These are phyloP conservation scores for Eupsilia transversa DNA, from an alignment of 2,888 invertebrate genomes.

Conservation along the genomic window DNA sequence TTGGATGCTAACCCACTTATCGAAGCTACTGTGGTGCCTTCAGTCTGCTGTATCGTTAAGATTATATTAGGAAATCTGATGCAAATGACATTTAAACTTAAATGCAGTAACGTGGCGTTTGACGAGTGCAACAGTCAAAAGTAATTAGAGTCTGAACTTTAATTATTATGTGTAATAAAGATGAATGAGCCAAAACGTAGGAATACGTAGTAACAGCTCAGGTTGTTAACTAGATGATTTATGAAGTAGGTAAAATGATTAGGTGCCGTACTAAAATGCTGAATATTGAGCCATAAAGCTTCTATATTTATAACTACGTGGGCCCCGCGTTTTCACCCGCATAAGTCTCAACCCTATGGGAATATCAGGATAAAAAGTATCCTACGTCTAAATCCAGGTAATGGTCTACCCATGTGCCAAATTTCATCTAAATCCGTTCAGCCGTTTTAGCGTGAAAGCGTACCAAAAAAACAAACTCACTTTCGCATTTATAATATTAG, in stretches of 20 bases:
- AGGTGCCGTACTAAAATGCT: neutral
- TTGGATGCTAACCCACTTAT: constrained; percentile 66
- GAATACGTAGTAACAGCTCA: neutral
- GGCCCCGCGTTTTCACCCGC: no score
- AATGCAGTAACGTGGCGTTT: constrained; percentile 30
- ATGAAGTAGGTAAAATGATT: constrained; percentile 18
- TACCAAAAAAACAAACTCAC: no score
- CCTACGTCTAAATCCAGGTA: no score
- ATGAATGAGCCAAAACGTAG: constrained; percentile 33
- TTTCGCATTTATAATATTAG: no score
- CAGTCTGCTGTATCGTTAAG: constrained; percentile 59
- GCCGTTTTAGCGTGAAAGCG: no score
- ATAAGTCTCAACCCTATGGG: no score
- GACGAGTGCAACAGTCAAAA: constrained; percentile 29
- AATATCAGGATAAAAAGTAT: no score
- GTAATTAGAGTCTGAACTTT: constrained; percentile 37
- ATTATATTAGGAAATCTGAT: constrained; percentile 67
- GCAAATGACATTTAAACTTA: constrained; percentile 65
- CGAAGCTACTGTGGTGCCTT: constrained; percentile 55
- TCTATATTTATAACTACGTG: no score
- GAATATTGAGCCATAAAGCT: constrained; percentile 9
- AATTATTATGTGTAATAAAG: constrained; percentile 42
- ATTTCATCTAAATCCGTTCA: no score
- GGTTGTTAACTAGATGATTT: constrained; percentile 25
- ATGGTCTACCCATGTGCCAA: no score